These are phyloP conservation scores for Hydraecia micacea DNA, from an alignment of 2,888 invertebrate genomes.

Conservation along the genomic window DNA sequence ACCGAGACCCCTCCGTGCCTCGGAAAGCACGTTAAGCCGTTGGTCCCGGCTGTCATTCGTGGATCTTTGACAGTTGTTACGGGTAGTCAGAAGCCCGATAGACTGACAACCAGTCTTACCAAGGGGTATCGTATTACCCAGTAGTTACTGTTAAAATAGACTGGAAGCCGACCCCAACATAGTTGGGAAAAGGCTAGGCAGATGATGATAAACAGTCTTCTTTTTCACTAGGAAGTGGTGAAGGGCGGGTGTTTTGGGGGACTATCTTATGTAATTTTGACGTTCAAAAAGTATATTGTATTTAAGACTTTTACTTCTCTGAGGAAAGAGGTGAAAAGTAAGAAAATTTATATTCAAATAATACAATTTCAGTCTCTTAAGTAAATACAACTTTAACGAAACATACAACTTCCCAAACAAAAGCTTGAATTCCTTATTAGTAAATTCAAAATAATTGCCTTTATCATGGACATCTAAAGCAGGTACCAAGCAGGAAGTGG, in stretches of 20 bases:
- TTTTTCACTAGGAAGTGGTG: background rate
- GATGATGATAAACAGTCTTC: background rate
- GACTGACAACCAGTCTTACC: too few relatives aligned
- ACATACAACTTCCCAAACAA: slow-evolving; percentile 6
- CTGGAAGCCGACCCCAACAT: too few relatives aligned
- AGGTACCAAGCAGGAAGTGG: slow-evolving; percentile 17
- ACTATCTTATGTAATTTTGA: background rate
- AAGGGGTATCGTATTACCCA: too few relatives aligned
- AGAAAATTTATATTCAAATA: too few relatives aligned
- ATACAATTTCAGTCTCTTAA: background rate
- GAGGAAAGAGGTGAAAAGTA: background rate
- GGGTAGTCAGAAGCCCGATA: too few relatives aligned
- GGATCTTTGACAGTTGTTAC: too few relatives aligned
- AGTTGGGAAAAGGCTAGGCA: too few relatives aligned
- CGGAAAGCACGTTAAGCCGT: too few relatives aligned
- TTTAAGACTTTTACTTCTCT: background rate
- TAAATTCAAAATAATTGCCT: slow-evolving; percentile 44
- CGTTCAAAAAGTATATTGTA: background rate
- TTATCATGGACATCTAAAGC: slow-evolving; percentile 53
- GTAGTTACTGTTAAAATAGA: too few relatives aligned
- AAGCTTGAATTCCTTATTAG: slow-evolving; percentile 35
- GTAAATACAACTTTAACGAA: slow-evolving; percentile 10
- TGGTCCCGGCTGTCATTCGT: too few relatives aligned
- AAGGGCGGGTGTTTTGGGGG: background rate
- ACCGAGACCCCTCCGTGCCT: too few relatives aligned